phyloP scores from a whole-genome alignment of 2,113 vertebrate genomes.

The Microcebus ravelobensis region DNA sequence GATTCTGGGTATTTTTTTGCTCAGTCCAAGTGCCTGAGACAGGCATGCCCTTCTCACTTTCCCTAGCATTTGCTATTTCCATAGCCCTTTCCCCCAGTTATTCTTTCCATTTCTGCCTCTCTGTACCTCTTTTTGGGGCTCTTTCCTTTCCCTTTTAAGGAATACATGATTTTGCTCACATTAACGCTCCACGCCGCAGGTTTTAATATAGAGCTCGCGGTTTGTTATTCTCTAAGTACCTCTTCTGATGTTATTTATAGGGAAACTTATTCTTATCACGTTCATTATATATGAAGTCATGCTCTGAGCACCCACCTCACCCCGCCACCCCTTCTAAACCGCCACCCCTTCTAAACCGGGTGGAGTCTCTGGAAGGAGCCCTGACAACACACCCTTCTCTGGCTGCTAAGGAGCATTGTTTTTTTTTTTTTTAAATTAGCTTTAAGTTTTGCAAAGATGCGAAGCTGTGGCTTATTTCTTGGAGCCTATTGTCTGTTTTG shows the following conservation, averaged over 20 bases:
- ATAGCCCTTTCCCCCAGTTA: neutral
- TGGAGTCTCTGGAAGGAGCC: neutral
- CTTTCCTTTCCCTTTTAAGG: neutral
- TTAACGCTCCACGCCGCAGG: neutral
- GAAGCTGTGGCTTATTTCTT: neutral
- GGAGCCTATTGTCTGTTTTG: neutral
- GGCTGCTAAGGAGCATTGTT: neutral
- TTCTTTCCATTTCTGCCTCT: neutral
- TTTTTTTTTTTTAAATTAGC: neutral
- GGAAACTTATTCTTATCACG: rapidly evolving
- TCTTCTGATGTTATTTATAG: neutral
- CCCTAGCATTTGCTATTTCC: neutral
- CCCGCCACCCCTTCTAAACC: neutral
- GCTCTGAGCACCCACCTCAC: neutral
- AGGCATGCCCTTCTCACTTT: neutral
- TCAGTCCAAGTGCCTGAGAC: neutral
- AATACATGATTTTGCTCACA: neutral
- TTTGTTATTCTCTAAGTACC: neutral
- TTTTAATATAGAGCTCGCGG: neutral
- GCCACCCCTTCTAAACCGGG: neutral
- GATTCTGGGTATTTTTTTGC: neutral
- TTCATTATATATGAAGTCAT: neutral
- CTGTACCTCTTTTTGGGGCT: neutral
- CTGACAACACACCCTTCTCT: neutral
- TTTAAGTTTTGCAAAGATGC: neutral